Base-by-base conservation (phyloP, 92 coral and sea anemone species). In the Anthopleura xanthogrammica region DNA sequence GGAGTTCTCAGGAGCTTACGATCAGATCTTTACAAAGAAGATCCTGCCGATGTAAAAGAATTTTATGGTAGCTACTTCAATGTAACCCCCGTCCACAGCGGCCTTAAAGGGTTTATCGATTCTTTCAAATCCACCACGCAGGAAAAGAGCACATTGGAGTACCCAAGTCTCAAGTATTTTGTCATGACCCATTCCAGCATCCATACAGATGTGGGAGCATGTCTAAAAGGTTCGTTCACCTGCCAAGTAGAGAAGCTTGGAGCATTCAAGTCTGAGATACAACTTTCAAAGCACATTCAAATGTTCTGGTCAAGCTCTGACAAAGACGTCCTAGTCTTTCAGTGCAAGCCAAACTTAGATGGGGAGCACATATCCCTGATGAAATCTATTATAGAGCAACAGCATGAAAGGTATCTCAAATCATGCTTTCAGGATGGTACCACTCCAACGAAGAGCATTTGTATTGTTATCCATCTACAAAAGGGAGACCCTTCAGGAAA, bases 271-370 rank as follows among this genome's bases (percentile, higher is more conserved):
- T 81, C 90, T 14, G 87, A 87, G 60, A 82, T 64, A 43, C 87
- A 83, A 60, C 79, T 87, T 20, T 43, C 88, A n/a, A 83, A 82
- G 66, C 60, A 42, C 23, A 77, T 87, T 56, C 79, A 68, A 16
- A 77, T 64, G 73, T 87, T 82, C 78, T 87, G 86, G 87, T 20
- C 23, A 50, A 82, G 70, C 16, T 82, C 82, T 43, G 52, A 13
- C 57, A 62, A 77, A 7, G 79, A 77, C 23, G 76, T 87, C 13
- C 66, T 87, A n/a, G 60, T 87, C 24, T 80, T 87, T 17, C 90
- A 87, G 65, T 87, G 90, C 73, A 76, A 79, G 64, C 87, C 85
- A 41, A 79, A 83, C 22, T 43, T 87, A 62, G 90, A 87, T 78
- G 90, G 79, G n/a, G 75, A 73, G 14, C 80, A 86, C 73, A 72